Percentiles rank a stretch among this genome's conserved stretches.
Evolutionary conservation across 2,797 vertebrate genomes (phyloP).

Genomic region (Emydoidea blandingii): DNA sequence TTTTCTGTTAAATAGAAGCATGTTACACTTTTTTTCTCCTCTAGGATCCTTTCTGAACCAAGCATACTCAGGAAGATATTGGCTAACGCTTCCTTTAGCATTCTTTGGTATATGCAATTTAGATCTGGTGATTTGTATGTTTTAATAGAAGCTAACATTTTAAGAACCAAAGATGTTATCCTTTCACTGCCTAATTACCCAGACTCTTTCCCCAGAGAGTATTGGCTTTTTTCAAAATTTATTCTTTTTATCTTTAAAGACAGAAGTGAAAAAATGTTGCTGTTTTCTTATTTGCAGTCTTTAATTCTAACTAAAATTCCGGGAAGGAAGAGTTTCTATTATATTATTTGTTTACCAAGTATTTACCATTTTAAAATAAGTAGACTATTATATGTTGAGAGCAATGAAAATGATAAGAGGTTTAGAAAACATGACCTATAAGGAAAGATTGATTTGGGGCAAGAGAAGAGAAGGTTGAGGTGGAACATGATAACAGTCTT

Average conservation of each 20-base stretch:
- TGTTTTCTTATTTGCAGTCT: background rate
- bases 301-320: background rate
- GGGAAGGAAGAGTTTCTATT: background rate
- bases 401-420: background rate
- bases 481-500: background rate
- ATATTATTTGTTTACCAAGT: background rate
- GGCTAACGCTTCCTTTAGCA: background rate
- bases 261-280: background rate
- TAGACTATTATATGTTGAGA: background rate
- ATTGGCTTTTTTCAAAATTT: background rate
- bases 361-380: background rate
- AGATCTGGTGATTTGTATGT: slow-evolving; percentile 22
- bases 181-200: slow-evolving; percentile 43
- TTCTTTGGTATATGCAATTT: background rate
- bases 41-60: slow-evolving; percentile 17
- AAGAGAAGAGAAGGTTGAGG: background rate
- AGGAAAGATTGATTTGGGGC: background rate
- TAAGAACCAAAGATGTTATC: background rate
- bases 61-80: background rate
- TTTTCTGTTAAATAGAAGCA: slow-evolving; percentile 40
- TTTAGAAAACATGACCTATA: background rate
- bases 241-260: slow-evolving; percentile 24
- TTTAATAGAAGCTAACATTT: slow-evolving; percentile 43
- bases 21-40: background rate
- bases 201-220: slow-evolving; percentile 1